Percentiles rank a stretch among this genome's conserved stretches.
Conservation (phyloP, 1,140 invertebrate species). For the Bombus balteatus region DNA sequence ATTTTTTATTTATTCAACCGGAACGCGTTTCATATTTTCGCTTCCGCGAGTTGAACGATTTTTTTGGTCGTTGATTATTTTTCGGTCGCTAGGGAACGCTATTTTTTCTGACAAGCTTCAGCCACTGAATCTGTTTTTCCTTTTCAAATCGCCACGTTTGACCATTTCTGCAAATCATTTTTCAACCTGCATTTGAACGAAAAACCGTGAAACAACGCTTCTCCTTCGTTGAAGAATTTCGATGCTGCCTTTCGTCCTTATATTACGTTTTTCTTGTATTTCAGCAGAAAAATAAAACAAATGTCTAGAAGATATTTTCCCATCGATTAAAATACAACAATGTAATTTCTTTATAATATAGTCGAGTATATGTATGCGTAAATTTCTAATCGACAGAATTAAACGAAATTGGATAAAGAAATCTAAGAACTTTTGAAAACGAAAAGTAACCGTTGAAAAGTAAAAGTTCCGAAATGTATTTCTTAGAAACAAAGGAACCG, state of each 20-base stretch:
- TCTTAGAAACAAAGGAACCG: background rate
- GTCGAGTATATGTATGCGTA: too few species aligned
- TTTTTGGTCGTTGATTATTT: conserved; percentile 12
- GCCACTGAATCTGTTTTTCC: background rate
- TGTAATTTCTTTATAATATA: too few species aligned
- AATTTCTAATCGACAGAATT: too few species aligned
- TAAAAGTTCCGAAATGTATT: background rate
- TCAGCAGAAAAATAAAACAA: too few species aligned
- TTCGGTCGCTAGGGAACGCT: background rate
- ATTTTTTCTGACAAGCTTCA: background rate
- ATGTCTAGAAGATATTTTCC: too few species aligned
- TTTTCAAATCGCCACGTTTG: background rate
- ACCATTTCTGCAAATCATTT: background rate
- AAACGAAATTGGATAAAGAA: too few species aligned
- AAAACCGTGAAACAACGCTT: background rate
- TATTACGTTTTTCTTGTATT: background rate
- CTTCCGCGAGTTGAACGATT: conserved; percentile 11
- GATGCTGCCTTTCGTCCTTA: background rate
- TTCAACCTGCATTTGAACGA: background rate
- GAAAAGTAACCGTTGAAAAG: background rate
- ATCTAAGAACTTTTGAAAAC: too few species aligned
- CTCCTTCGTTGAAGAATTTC: background rate
- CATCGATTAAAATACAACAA: too few species aligned
- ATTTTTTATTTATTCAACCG: conserved; percentile 7
- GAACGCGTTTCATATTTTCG: conserved; percentile 5